phyloP scores from a whole-genome alignment of 1,140 invertebrate species.

The Penaeus japonicus region DNA sequence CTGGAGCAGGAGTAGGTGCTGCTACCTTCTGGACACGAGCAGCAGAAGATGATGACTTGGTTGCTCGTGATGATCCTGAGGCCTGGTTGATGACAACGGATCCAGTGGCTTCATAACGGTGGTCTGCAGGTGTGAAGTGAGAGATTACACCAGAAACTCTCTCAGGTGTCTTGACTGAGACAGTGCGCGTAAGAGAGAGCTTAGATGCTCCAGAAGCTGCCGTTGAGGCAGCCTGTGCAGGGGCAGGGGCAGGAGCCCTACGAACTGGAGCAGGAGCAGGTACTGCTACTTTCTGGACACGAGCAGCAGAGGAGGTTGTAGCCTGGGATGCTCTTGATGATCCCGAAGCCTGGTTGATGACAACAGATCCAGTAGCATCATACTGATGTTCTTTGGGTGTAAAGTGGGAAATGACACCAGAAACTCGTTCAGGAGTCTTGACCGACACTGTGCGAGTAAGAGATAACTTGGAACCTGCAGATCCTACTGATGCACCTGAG shows the following conservation, averaged over 20 bases:
- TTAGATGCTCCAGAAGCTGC: neutral
- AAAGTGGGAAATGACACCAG: slow-evolving; percentile 19
- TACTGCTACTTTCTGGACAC: neutral
- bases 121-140: slow-evolving; percentile 31
- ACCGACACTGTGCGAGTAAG: neutral
- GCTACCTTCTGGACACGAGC: neutral
- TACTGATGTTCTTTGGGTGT: slow-evolving; percentile 20
- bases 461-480: no score
- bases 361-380: slow-evolving; percentile 7
- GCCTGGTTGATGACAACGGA: slow-evolving; percentile 2
- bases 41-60: neutral
- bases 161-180: slow-evolving; percentile 19
- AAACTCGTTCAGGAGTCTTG: neutral
- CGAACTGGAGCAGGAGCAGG: neutral
- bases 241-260: neutral
- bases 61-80: neutral
- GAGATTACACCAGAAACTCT: slow-evolving; percentile 7
- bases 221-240: neutral
- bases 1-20: neutral
- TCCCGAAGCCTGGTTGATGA: slow-evolving; percentile 6
- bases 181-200: slow-evolving; percentile 1
- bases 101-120: slow-evolving; percentile 33
- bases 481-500: no score
- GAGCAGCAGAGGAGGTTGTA: neutral
- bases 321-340: neutral